These are phyloP conservation scores for Pachydiplax longipennis DNA, from an alignment of 2,888 invertebrate species.

Conservation along the genomic window DNA sequence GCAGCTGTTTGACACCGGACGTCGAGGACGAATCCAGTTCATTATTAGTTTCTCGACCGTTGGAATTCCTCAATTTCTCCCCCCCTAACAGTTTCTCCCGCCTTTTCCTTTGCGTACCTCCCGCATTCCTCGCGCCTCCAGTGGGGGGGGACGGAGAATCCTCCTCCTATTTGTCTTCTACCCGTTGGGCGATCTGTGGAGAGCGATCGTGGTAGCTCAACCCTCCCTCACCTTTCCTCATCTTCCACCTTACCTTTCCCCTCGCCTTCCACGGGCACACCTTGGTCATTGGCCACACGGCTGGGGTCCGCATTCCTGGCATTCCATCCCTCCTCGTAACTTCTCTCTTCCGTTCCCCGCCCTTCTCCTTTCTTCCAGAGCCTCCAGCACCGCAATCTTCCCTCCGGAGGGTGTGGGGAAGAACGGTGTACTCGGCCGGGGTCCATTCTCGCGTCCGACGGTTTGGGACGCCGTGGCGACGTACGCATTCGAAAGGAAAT, in stretches of 20 bases:
- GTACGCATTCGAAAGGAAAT: background rate
- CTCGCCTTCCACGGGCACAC: slow-evolving; percentile 31
- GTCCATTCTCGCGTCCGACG: slow-evolving; percentile 17
- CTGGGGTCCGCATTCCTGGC: slow-evolving; percentile 37
- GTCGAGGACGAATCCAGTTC: background rate
- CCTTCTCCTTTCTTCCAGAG: slow-evolving; percentile 7
- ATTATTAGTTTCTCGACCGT: background rate
- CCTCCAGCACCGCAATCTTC: background rate
- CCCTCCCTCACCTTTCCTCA: background rate
- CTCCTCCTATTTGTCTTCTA: background rate
- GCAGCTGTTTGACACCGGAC: background rate
- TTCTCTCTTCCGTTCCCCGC: background rate
- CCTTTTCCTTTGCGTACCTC: background rate
- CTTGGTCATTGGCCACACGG: slow-evolving; percentile 45
- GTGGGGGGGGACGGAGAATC: background rate
- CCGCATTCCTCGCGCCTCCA: background rate
- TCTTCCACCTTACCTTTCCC: background rate
- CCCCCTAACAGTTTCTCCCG: background rate
- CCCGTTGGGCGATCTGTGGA: background rate
- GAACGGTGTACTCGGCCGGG: background rate
- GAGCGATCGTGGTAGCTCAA: background rate
- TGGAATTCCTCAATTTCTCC: background rate
- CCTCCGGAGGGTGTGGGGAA: background rate
- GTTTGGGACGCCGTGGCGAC: background rate
- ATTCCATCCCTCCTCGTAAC: slow-evolving; percentile 33